Evolutionary conservation across 2,113 vertebrate genomes (phyloP).

Genomic region (Polypterus senegalus): DNA sequence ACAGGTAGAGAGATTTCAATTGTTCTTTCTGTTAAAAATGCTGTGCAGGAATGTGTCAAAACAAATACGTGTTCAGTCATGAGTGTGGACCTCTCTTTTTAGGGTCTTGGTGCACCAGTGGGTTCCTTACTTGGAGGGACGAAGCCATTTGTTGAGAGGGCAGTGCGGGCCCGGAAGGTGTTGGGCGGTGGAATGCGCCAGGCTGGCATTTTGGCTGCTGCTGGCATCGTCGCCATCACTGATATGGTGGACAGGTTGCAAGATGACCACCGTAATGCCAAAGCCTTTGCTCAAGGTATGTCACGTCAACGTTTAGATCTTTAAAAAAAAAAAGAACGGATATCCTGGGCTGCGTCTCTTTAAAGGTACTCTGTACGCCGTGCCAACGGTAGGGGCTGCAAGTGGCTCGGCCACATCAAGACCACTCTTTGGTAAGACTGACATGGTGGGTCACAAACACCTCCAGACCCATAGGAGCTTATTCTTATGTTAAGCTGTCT

Average conservation of each 20-base stretch:
- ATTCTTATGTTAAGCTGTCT: no score
- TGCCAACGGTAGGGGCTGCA: no score
- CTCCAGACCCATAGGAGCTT: no score
- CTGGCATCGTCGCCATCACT: constrained; percentile 52
- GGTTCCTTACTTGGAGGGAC: constrained; percentile 56
- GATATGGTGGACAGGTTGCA: constrained; percentile 32
- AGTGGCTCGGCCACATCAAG: no score
- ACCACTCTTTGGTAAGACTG: no score
- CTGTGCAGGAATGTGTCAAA: fast-evolving
- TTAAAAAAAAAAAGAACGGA: no score
- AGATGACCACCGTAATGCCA: constrained; percentile 58
- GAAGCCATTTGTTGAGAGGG: constrained; percentile 46
- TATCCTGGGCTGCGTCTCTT: no score
- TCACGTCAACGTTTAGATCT: fast-evolving
- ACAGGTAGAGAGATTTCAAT: no score
- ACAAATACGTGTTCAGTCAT: no score
- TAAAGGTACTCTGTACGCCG: no score
- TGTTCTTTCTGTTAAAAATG: not conserved
- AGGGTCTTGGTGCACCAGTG: constrained; percentile 63
- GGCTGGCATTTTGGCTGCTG: constrained; percentile 57
- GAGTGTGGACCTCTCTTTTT: not conserved
- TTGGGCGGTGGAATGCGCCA: constrained; percentile 67
- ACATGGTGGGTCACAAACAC: no score
- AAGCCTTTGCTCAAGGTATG: constrained; percentile 59
- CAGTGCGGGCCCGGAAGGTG: constrained; percentile 50